Evolutionary conservation across 2,113 vertebrate species (phyloP), one percentile per base, ranked within the genome.

Genomic region (Noturus placidus): DNA sequence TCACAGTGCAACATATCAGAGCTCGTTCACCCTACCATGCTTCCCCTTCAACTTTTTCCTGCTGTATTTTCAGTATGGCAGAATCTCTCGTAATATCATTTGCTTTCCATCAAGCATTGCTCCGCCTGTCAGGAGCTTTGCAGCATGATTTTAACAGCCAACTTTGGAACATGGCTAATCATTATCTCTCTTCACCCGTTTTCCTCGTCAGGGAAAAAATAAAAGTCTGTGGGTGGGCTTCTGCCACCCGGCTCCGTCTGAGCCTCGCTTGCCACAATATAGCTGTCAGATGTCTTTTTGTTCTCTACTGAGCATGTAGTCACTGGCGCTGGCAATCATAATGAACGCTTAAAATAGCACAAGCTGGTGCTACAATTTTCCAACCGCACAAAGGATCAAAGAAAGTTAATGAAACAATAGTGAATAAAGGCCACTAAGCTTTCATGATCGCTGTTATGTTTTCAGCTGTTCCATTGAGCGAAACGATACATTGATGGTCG

Each of bases 231-330:
- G 85, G 57, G 89, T 88, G 89, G 89, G 87, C 81, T 84, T 83
- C 59, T 83, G 80, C 81, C 81, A 78, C 87, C 77, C 35, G 5
- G 19, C 83, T 87, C 85, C 57, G 4, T 88, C 87, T 88, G 82
- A 88, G 88, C 72, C 61, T 38, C 63, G 52, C 61, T 50, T 77
- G 54, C 77, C 72, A 57, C 67, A 82, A 85, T 87, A 85, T 84
- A 86, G 83, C 85, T 82, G 89, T 88, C 89, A 88, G 87, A 87
- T 50, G 85, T 80, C 87, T 88, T 86, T 86, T 88, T 88, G 65
- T 90, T 88, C 82, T 82, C 65, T 76, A 81, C 50, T 46, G 76
- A 88, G 87, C 35, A 57, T 81, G 61, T 87, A 85, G 84, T 69
- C 86, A 88, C 79, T 76, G 85, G 78, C 80, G 65, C 82, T 80